A percentile compares a stretch with the other conserved stretches of the same genome.
phyloP scores from a whole-genome alignment of 2,113 vertebrate genomes.

The Hydrolagus affinis region DNA sequence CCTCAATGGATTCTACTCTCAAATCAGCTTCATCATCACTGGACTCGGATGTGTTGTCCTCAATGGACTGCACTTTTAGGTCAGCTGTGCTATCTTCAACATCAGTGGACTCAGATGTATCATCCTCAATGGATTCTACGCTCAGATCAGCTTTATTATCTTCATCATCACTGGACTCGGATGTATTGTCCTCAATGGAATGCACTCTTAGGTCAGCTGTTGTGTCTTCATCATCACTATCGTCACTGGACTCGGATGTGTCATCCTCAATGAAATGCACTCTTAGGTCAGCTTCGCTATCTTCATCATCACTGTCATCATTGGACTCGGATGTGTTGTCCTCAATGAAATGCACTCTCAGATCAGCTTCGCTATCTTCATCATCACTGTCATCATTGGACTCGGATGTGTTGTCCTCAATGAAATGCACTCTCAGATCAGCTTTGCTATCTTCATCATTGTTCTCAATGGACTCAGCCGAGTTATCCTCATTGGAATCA shows the following conservation, averaged over 20 bases:
- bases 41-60: neutral
- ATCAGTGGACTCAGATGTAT: neutral
- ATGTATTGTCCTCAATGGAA: neutral
- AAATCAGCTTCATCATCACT: too few relatives aligned
- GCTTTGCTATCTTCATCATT: neutral
- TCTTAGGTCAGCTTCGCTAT: neutral
- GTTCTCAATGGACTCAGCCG: neutral
- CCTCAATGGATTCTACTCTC: too few relatives aligned
- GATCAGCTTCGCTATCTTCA: neutral
- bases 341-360: neutral
- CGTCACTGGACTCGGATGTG: neutral
- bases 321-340: neutral
- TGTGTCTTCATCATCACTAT: neutral
- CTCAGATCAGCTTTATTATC: too few relatives aligned
- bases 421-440: neutral
- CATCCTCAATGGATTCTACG: too few relatives aligned
- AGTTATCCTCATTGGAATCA: neutral
- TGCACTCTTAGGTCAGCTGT: neutral
- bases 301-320: neutral
- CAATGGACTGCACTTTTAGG: neutral
- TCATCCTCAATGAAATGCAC: neutral
- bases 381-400: neutral
- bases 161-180: neutral
- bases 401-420: neutral
- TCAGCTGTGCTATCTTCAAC: neutral